A percentile compares a stretch with the other conserved stretches of the same genome.
Conservation (phyloP, 2,888 invertebrate species). For the Lampropteryx suffumata region DNA sequence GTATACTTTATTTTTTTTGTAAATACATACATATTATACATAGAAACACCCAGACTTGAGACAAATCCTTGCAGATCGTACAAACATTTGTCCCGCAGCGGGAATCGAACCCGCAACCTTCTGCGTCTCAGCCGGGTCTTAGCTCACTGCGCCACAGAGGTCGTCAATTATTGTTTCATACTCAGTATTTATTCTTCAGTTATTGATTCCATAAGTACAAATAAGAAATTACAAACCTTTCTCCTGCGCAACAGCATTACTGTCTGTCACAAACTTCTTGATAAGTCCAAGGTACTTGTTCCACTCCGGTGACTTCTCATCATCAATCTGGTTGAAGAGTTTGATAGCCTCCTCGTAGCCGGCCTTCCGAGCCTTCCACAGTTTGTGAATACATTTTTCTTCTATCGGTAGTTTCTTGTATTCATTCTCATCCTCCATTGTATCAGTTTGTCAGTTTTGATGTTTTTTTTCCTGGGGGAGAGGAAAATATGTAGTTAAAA, state of each 20-base stretch:
- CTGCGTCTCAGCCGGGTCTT: no score
- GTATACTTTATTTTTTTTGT: no score
- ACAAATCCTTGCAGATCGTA: no score
- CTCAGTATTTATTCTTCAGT: no score
- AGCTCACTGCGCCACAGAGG: no score
- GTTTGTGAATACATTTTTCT: conserved; percentile 95
- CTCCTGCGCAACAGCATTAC: conserved; percentile 97
- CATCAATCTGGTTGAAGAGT: conserved; percentile 92
- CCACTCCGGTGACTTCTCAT: conserved; percentile 97
- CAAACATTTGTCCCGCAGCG: no score
- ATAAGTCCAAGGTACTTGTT: conserved; percentile 94
- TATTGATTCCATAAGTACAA: no score
- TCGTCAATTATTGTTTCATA: no score
- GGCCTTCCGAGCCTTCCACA: conserved; percentile 97
- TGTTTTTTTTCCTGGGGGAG: conserved; percentile 26
- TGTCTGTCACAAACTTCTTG: conserved; percentile 97
- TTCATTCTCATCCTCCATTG: conserved; percentile 93
- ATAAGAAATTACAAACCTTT: conserved; percentile 84
- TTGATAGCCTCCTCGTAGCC: conserved; percentile 97
- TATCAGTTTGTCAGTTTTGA: conserved; percentile 30
- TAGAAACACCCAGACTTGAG: no score
- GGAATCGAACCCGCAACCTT: no score
- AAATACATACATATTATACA: no score
- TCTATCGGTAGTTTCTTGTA: conserved; percentile 94
- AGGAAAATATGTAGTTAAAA: not conserved